Base-by-base conservation (phyloP, 2,888 invertebrate species). In the Stegophylla sp. region DNA sequence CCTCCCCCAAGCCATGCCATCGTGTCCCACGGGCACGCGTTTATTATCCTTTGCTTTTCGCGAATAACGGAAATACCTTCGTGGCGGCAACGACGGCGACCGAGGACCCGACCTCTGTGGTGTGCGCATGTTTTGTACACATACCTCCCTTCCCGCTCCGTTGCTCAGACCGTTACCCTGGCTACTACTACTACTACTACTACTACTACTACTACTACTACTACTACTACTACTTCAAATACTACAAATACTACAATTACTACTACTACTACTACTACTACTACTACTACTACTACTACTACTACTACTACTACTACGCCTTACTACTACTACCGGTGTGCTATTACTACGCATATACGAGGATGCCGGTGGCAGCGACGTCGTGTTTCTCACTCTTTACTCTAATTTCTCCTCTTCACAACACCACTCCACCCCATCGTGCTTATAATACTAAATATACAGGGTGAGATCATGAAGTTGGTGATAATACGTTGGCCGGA, bases 111-210 rank as follows among this genome's bases (percentile, higher is more conserved):
- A 66, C 76, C 66, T 76, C 48, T 51, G 56, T 43, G 53, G 26
- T 48, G 26, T 48, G 76, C 76, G 76, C 76, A 66, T 67, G 76
- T 66, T 26, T n/a, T 66, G 66, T 34, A 53, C 41, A 56, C 41
- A 43, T 26, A 3, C 45, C 45, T 9, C 43, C 43, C 10, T 43
- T n/a, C n/a, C n/a, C n/a, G 43, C 10, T 9, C 53, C 53, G 1
- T n/a, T 43, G n/a, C 45, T 20, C 61, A 5, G 45, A 3, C 59
- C 9, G 45, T 13, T 59, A n/a, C 26, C 73, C 59, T 5, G 59
- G 23, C 17, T 71, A 71, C 51, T 71, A 71, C 51, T 28, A 53
- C 53, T 53, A 71, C 34, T 59, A 59, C 23, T 59, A 59, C 3
- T 64, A 34, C 12, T 64, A 64, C 17, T 61, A 61, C 17, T 34